Evolutionary conservation across 2,888 invertebrate genomes (phyloP).

Genomic region (Branchinecta sandiegonensis): DNA sequence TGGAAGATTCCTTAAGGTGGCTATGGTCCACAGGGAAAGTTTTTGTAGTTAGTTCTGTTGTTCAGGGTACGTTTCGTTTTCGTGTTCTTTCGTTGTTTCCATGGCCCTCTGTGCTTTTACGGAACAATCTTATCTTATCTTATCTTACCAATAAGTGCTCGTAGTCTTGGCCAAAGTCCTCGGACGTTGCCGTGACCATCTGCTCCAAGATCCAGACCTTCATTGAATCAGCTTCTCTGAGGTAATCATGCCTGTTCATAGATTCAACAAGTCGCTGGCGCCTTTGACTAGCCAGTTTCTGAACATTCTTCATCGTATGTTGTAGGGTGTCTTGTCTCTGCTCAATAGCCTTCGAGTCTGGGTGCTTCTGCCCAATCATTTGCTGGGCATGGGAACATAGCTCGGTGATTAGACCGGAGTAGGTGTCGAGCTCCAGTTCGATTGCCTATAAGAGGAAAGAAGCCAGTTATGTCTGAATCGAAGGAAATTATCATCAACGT

Average conservation of each 20-base stretch:
- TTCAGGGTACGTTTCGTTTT: no score
- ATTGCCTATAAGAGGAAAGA: slow-evolving; percentile 46
- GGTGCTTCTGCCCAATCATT: slow-evolving; percentile 65
- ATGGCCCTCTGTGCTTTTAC: no score
- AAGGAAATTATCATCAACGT: no score
- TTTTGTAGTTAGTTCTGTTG: no score
- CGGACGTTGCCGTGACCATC: slow-evolving; percentile 69
- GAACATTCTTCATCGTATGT: slow-evolving; percentile 62
- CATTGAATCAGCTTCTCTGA: slow-evolving; percentile 73
- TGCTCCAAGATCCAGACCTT: slow-evolving; percentile 87
- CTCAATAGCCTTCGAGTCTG: slow-evolving; percentile 63
- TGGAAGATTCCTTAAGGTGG: no score
- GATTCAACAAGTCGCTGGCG: slow-evolving; percentile 80
- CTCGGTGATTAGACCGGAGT: slow-evolving; percentile 76
- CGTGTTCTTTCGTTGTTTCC: no score
- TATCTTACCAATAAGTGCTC: slow-evolving; percentile 68
- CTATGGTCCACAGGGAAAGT: no score
- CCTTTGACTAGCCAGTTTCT: slow-evolving; percentile 59
- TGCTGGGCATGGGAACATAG: slow-evolving; percentile 74
- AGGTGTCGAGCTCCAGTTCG: slow-evolving; percentile 77
- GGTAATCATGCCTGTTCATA: slow-evolving; percentile 76
- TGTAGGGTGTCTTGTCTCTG: slow-evolving; percentile 58
- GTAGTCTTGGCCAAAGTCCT: slow-evolving; percentile 88
- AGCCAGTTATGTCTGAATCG: no score
- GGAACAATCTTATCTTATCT: no score